phyloP scores from a whole-genome alignment of 1,140 invertebrate genomes.

The Hormaphis cornu region DNA sequence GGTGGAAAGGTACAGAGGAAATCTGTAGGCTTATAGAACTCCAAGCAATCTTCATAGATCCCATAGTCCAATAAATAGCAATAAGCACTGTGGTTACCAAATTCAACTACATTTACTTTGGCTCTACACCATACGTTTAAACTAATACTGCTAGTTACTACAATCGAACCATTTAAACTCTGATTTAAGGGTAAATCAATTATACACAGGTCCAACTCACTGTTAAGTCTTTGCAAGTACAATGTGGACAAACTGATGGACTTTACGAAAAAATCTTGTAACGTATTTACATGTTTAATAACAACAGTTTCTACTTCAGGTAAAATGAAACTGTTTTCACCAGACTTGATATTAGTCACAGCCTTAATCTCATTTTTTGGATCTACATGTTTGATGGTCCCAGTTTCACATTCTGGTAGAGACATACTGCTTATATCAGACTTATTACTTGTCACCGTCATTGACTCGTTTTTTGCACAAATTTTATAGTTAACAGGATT shows the following conservation, averaged over 20 bases:
- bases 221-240: background rate
- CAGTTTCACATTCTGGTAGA: no score
- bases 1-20: background rate
- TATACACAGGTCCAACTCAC: background rate
- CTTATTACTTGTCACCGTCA: background rate
- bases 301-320: background rate
- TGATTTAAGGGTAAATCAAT: background rate
- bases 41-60: background rate
- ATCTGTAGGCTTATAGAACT: constrained; percentile 9
- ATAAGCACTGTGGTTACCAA: background rate
- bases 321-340: background rate
- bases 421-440: no score
- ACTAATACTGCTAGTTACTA: background rate
- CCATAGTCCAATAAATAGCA: constrained; percentile 17
- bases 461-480: background rate
- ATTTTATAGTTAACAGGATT: background rate
- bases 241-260: background rate
- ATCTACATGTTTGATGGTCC: no score
- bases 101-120: background rate
- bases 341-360: background rate
- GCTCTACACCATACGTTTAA: constrained; percentile 11
- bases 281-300: background rate
- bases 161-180: background rate
- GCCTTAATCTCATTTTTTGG: background rate
- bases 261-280: background rate